phyloP scores from a whole-genome alignment of 92 coral and sea anemone genomes.

The Bergia sp. region DNA sequence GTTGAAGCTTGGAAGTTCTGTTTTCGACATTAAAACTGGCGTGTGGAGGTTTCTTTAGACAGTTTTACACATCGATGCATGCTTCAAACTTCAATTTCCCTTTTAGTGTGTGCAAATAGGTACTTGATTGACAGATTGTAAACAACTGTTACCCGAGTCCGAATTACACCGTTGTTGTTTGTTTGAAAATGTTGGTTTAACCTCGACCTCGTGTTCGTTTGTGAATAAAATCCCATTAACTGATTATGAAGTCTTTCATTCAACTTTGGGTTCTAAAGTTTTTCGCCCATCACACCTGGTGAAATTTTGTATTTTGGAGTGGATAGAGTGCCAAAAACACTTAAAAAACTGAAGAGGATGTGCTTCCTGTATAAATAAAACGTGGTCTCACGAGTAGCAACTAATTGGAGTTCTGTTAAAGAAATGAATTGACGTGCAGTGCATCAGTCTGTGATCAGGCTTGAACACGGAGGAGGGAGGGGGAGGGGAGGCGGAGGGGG shows the following conservation, averaged over 20 bases:
- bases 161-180: background rate
- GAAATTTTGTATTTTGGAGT: background rate
- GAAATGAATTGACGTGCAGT: background rate
- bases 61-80: background rate
- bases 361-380: background rate
- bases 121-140: conserved; percentile 12
- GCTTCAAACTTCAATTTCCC: background rate
- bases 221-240: background rate
- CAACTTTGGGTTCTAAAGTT: background rate
- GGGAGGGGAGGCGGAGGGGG: too few species aligned
- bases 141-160: background rate
- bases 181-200: background rate
- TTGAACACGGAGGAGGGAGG: too few species aligned
- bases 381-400: background rate
- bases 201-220: background rate
- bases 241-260: background rate
- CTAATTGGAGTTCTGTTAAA: background rate
- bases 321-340: background rate
- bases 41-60: background rate
- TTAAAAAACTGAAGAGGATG: background rate
- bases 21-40: background rate
- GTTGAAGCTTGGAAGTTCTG: background rate
- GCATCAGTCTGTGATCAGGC: background rate
- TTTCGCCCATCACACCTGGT: background rate
- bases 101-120: background rate